Percentiles rank a stretch among this genome's conserved stretches.
phyloP scores from a whole-genome alignment of 1,140 invertebrate species.

The Monomorium pharaonis region DNA sequence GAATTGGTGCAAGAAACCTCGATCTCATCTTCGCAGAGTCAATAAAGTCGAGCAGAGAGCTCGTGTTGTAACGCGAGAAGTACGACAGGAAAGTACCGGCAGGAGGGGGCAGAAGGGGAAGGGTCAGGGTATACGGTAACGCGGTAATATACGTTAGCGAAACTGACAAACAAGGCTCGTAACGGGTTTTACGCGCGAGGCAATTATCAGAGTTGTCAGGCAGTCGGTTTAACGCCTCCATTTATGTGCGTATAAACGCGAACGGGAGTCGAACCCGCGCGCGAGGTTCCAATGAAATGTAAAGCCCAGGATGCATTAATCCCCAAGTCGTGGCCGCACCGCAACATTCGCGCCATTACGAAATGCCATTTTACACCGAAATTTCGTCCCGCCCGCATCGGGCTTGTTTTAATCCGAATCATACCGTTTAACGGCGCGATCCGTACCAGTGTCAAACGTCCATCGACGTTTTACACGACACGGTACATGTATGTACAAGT shows the following conservation, averaged over 20 bases:
- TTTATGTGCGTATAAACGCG: slow-evolving; percentile 80
- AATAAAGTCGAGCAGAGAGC: slow-evolving; percentile 47
- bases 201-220: slow-evolving; percentile 84
- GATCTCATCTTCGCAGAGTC: slow-evolving; percentile 31
- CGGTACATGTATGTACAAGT: not conserved
- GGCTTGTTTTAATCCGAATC: slow-evolving; percentile 59
- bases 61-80: slow-evolving; percentile 17
- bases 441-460: slow-evolving; percentile 14
- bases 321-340: slow-evolving; percentile 41
- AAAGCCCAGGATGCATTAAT: slow-evolving; percentile 72
- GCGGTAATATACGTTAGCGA: slow-evolving; percentile 67
- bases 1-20: slow-evolving; percentile 27
- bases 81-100: not conserved
- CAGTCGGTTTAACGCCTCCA: slow-evolving; percentile 82
- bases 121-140: not conserved
- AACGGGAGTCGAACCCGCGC: slow-evolving; percentile 56
- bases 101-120: not conserved
- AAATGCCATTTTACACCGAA: slow-evolving; percentile 79
- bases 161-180: slow-evolving; percentile 78
- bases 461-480: slow-evolving; percentile 34
- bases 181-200: slow-evolving; percentile 81
- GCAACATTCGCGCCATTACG: slow-evolving; percentile 73
- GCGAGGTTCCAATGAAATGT: slow-evolving; percentile 73
- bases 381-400: slow-evolving; percentile 55
- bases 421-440: slow-evolving; percentile 59